Evolutionary conservation across 2,797 vertebrate species (phyloP).

Genomic region (Phoeniculus purpureus): DNA sequence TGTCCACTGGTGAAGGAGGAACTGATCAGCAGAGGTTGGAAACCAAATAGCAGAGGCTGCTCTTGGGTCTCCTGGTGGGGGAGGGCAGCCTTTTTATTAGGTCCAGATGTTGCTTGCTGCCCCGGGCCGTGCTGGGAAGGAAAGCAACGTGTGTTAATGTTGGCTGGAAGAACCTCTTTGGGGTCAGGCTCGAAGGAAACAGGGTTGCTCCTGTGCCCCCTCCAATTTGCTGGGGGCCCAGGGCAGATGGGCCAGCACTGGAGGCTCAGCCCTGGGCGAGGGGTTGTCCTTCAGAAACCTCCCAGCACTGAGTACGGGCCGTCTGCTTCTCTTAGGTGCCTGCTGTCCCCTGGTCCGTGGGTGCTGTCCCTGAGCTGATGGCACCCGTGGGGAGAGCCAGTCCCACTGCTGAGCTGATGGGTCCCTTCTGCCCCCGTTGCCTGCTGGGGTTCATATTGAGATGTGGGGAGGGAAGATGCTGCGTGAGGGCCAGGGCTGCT

Average conservation of each 20-base stretch:
- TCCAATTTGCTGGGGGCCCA: rapidly evolving
- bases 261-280: neutral
- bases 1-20: neutral
- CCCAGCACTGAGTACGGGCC: neutral
- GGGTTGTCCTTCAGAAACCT: neutral
- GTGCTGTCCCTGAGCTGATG: neutral
- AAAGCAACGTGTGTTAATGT: constrained; percentile 40
- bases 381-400: rapidly evolving
- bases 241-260: neutral
- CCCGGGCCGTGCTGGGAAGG: constrained; percentile 26
- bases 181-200: neutral
- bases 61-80: constrained; percentile 25
- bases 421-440: neutral
- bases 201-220: neutral
- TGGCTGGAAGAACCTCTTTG: constrained; percentile 22
- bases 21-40: neutral
- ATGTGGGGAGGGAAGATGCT: neutral
- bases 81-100: constrained; percentile 39
- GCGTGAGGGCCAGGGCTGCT: constrained; percentile 12
- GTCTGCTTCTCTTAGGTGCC: neutral
- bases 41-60: constrained; percentile 31
- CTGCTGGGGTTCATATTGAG: neutral
- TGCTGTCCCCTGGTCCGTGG: neutral
- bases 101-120: constrained; percentile 60
- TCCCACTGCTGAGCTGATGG: neutral